Base-by-base conservation (phyloP, 2,113 vertebrate genomes). In the Redunca redunca region DNA sequence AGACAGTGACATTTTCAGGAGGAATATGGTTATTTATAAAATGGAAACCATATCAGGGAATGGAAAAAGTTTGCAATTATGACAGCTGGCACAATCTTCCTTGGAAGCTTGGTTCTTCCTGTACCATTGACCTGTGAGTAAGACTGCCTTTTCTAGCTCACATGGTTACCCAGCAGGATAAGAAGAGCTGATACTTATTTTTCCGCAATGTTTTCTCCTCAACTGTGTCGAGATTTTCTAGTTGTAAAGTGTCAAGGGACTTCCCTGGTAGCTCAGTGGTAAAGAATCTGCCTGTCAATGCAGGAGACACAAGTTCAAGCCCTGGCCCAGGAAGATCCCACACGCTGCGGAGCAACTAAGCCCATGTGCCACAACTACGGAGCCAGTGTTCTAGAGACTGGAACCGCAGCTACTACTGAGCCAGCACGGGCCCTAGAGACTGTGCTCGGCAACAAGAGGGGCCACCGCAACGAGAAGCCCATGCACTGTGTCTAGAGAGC, bases 11-110 rank as follows among this genome's bases (percentile, higher is more conserved):
- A 36, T 85, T 84, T 84, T 48, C 84, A 90, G 85, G 33, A 88
- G 64, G 80, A 92, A 77, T n/a, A 43, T 48, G 53, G 40, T 91
- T 90, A 81, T 77, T 90, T 53, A 64, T 62, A 62, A 88, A 88
- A 85, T 11, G 7, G 43, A 87, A 94, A 88, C 11, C 36, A 83
- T 40, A 74, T 40, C 48, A 43, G 52, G n/a, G 81, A 21, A 13
- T 52, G 60, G n/a, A 77, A 71, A 74, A 43, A 13, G 21, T 30
- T 93, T 60, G 12, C 36, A 10, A 12, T 17, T 3, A 2, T 55
- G 46, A 21, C 21, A 3, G 25, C 74, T 5, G 21, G 30, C 0
- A 7, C 21, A 8, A 5, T 23, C n/a, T 53, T 78, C 5, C 33
- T 57, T 28, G n/a, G 60, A 83, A 52, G 19, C 14, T 6, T 7